These are phyloP conservation scores for Cettia cetti DNA, from an alignment of 2,113 vertebrate species.

Conservation along the genomic window DNA sequence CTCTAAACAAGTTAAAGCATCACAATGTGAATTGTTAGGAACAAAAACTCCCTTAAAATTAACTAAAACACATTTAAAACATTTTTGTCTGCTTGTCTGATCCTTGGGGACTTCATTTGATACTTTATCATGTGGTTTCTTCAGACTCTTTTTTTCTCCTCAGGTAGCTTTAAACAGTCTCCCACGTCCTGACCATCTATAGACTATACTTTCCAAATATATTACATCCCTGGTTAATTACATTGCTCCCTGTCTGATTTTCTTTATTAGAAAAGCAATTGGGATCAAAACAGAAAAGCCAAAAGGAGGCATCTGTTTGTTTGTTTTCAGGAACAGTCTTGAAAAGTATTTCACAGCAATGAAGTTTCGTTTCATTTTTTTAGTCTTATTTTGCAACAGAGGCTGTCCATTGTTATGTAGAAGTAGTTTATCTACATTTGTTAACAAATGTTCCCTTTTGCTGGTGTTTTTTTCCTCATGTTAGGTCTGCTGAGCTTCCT, in stretches of 20 bases:
- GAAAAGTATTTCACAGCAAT: not conserved
- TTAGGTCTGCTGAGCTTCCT: slow-evolving; percentile 43
- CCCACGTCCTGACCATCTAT: not conserved
- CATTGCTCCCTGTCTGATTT: not conserved
- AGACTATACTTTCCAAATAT: not conserved
- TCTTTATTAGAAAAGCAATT: not conserved
- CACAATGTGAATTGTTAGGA: not conserved
- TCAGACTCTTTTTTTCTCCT: not conserved
- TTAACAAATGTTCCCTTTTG: not conserved
- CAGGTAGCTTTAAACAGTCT: not conserved
- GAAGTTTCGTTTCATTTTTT: slow-evolving; percentile 30
- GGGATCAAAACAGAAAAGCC: not conserved
- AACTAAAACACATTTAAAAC: not conserved
- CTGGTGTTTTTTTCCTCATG: not conserved
- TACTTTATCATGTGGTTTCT: not conserved
- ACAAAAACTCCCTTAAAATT: not conserved
- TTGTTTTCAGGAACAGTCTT: not conserved
- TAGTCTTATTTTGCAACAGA: not conserved
- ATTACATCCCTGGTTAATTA: not conserved
- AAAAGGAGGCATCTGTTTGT: not conserved
- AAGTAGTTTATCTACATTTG: not conserved
- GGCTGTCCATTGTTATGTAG: not conserved
- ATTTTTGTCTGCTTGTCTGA: not conserved
- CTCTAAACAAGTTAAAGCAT: not conserved
- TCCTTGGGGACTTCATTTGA: not conserved